Evolutionary conservation across 2,113 vertebrate genomes (phyloP).

Genomic region (Cochlearius cochlearius): DNA sequence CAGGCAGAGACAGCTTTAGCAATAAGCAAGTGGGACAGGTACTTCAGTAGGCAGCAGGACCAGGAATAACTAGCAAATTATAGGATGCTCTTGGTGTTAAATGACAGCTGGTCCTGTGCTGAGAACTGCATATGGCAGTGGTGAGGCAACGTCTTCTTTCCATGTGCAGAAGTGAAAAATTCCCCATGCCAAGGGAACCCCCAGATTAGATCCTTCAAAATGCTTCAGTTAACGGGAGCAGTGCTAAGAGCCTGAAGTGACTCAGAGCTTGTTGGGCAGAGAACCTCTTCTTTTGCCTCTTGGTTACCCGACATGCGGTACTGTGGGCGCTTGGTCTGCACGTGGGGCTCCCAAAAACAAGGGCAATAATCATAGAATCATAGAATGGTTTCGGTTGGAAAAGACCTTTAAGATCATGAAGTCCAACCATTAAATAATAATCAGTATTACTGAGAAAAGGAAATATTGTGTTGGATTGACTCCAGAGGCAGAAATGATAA

Average conservation of each 20-base stretch:
- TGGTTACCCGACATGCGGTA: neutral
- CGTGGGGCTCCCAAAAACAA: neutral
- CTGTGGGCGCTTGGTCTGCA: neutral
- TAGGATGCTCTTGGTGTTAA: neutral
- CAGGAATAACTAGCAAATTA: neutral
- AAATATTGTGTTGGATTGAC: neutral
- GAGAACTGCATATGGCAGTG: neutral
- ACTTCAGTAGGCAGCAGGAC: neutral
- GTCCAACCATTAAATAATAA: no score
- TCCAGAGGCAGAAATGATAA: neutral
- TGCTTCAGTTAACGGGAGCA: neutral
- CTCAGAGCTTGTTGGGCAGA: neutral
- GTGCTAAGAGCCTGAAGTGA: neutral
- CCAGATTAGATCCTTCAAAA: neutral
- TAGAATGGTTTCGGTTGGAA: no score
- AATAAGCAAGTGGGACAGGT: neutral
- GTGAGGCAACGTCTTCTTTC: neutral
- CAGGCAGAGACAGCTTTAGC: neutral
- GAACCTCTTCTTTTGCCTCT: neutral
- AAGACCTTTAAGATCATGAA: no score
- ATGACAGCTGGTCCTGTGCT: neutral
- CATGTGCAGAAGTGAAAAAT: neutral
- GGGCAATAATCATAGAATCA: no score
- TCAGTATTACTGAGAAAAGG: neutral
- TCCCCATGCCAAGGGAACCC: neutral